Evolutionary conservation across 2,888 invertebrate species (phyloP), one percentile per base, ranked within the genome.

Genomic region (Drosophila flavopinicola): DNA sequence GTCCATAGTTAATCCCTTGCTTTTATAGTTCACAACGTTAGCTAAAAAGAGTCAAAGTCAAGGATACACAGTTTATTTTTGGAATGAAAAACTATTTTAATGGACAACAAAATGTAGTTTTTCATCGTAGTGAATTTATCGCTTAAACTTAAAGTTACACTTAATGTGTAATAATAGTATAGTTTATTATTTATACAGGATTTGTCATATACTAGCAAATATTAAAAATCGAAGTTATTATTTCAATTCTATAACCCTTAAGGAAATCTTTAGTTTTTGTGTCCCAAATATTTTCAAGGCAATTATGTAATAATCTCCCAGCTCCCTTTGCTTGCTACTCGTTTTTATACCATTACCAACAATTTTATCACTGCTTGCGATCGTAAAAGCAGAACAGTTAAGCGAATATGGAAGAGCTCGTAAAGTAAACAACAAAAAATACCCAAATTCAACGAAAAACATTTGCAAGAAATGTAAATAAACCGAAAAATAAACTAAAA

Each of bases 391-490:
- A 23, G 9, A 68, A 32, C 13, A 48, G 6, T 48, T 32, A 23
- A 39, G 11, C 25, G 6, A 54, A 44, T 49, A 60, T 59, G 49
- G 37, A 56, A 25, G 37, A 44, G 23, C 27, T 37, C 53, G 17
- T 54, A 47, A 65, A 54, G 10, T 15, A n/a, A 45, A 37, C 29
- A 25, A 32, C 17, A 39, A 52, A 15, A 48, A 38, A 42, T 15
- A 37, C 10, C 27, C 15, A 11, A 54, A 53, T 30, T 45, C 27
- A 38, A 38, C 39, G 37, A 10, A 20, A 56, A 59, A 56, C 49
- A 53, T 39, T 66, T 59, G 49, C 60, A 56, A 29, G 10, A 13
- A 30, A 60, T 56, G 37, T 20, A 61, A 41, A 47, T 54, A 57
- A 47, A 47, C n/a, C 13, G 17, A 11, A 27, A 37, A 33, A 53